phyloP scores from a whole-genome alignment of 2,888 invertebrate genomes.

The Idaea dimidiata region DNA sequence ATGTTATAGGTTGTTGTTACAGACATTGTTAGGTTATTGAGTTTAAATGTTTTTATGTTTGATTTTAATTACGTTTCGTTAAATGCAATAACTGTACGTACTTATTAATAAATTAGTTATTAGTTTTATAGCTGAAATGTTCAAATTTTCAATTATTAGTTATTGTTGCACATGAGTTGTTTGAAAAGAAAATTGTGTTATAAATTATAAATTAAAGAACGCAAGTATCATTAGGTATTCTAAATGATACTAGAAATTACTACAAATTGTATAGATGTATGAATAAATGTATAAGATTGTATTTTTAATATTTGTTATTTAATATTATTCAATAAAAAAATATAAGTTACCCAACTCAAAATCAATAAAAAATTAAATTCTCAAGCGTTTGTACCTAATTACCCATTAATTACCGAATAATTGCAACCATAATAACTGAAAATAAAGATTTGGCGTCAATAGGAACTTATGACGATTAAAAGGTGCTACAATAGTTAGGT shows the following conservation, averaged over 20 bases:
- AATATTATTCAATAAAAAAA: slow-evolving; percentile 1
- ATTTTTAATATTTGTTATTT: slow-evolving; percentile 6
- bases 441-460: no score
- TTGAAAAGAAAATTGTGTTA: neutral
- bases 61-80: neutral
- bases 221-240: neutral
- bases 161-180: neutral
- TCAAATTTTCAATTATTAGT: neutral
- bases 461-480: no score
- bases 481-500: no score
- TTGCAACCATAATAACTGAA: neutral
- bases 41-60: slow-evolving; percentile 13
- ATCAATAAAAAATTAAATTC: neutral
- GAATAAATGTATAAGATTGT: neutral
- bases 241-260: neutral
- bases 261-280: slow-evolving; percentile 1
- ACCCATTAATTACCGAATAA: neutral
- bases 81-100: neutral
- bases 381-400: neutral
- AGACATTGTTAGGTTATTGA: slow-evolving; percentile 14
- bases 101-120: neutral
- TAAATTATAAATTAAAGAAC: neutral
- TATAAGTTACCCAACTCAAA: neutral
- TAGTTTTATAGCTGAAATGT: slow-evolving; percentile 6
- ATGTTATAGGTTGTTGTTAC: slow-evolving; percentile 18